Base-by-base conservation (phyloP, 1,140 invertebrate species). In the Battus philenor region DNA sequence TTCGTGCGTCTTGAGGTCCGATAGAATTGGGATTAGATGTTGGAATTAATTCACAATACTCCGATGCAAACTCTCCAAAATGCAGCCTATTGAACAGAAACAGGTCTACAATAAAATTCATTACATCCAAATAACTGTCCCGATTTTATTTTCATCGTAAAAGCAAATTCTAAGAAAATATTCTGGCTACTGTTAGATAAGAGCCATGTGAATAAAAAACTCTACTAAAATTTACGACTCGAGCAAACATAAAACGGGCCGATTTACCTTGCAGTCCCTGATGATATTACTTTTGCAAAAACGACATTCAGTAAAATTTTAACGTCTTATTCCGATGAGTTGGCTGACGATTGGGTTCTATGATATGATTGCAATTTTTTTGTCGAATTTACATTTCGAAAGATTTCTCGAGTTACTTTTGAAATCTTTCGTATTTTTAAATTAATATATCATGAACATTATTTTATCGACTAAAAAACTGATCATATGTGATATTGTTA, bases 101-200 rank as follows among this genome's bases (percentile, higher is more conserved):
- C 22, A 39, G 11, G 20, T 11, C 15, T 39, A 39, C 36, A 39
- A 13, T 39, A 39, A 39, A 39, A 39, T 39, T 39, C 36, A 39
- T 39, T 39, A 39, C 22, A 16, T 4, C 24, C 36, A 24, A 39
- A 26, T 39, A 39, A 39, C 11, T 39, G 36, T 24, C 36, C 22
- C 26, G n/a, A 39, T 39, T 39, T 39, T 39, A 39, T 24, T 11
- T n/a, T 39, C 1, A 24, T 39, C 36, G 36, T 39, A 39, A 39
- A 39, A 8, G 10, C n/a, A 38, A 26, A 39, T 39, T 24, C 36
- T 5, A 39, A 39, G 36, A 39, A 39, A 39, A 39, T 39, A 12
- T 39, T 39, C 36, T 26, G 22, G 36, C 20, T 39, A 39, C 20
- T 24, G 36, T 39, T 39, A 39, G 36, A 39, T 39, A 39, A 39